Percentiles rank a stretch among this genome's conserved stretches.
Evolutionary conservation across 2,113 vertebrate genomes (phyloP).

Genomic region (Lophius piscatorius): DNA sequence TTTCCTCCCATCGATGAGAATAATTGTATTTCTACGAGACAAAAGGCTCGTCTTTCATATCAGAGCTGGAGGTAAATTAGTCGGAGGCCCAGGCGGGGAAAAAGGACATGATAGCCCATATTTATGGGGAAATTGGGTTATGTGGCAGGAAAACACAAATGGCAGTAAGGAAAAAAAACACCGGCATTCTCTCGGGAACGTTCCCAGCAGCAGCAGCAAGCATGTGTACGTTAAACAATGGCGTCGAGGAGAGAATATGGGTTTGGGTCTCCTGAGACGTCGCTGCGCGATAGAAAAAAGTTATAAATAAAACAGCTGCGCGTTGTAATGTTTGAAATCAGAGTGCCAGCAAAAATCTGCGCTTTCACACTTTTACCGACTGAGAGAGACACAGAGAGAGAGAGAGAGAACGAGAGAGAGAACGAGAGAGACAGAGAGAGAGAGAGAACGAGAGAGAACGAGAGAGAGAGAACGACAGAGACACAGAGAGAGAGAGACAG

Average conservation of each 20-base stretch:
- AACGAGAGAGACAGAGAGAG: too few relatives aligned
- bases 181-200: constrained; percentile 55
- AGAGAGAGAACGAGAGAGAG: too few relatives aligned
- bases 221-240: constrained; percentile 53
- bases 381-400: too few relatives aligned
- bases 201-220: constrained; percentile 23
- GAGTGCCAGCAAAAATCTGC: neutral
- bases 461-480: too few relatives aligned
- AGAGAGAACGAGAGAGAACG: too few relatives aligned
- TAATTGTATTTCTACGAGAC: constrained; percentile 68
- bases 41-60: constrained; percentile 67
- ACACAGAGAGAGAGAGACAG: too few relatives aligned
- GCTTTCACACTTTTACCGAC: constrained; percentile 10
- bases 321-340: constrained; percentile 2
- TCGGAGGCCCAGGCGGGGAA: constrained; percentile 62
- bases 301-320: constrained; percentile 32
- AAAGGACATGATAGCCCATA: constrained; percentile 71
- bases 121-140: constrained; percentile 70
- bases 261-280: constrained; percentile 22
- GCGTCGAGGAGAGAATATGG: constrained; percentile 22
- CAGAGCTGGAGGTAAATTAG: constrained; percentile 62
- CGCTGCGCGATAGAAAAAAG: constrained; percentile 36
- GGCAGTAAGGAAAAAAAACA: constrained; percentile 58
- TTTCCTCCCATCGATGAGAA: constrained; percentile 57
- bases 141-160: constrained; percentile 60